These are phyloP conservation scores for Fragum whitleyi DNA, from an alignment of 2,888 invertebrate species.

Conservation along the genomic window DNA sequence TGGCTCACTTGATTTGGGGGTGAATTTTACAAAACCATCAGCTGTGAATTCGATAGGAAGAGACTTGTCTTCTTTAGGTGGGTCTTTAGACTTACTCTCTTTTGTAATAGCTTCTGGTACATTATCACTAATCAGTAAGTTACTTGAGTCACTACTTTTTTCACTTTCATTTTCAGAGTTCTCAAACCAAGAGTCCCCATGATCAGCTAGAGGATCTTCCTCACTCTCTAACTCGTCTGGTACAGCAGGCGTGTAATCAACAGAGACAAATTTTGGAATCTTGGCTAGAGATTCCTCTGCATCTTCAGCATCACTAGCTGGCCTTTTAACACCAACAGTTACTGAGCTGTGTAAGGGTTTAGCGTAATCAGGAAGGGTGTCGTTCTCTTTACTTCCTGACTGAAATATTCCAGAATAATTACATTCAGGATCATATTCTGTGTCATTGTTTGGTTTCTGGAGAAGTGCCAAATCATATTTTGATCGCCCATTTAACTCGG, in stretches of 20 bases:
- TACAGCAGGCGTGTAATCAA: constrained; percentile 57
- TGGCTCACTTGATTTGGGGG: constrained; percentile 22
- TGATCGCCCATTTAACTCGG: constrained; percentile 42
- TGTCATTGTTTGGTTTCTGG: constrained; percentile 56
- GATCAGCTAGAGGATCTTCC: constrained; percentile 56
- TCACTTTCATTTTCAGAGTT: constrained; percentile 58
- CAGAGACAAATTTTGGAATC: constrained; percentile 62
- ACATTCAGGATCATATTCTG: constrained; percentile 80
- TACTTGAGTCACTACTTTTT: constrained; percentile 46
- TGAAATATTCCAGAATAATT: constrained; percentile 53
- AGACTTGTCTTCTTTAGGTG: constrained; percentile 17
- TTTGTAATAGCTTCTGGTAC: neutral
- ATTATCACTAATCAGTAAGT: constrained; percentile 11
- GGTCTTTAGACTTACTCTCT: neutral
- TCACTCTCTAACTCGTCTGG: constrained; percentile 67
- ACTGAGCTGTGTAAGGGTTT: constrained; percentile 26
- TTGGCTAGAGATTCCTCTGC: constrained; percentile 48
- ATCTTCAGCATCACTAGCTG: constrained; percentile 52
- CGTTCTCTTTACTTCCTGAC: neutral
- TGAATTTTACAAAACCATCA: constrained; percentile 60
- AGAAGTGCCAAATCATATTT: constrained; percentile 60
- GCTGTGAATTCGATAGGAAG: constrained; percentile 62
- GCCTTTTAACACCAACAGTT: constrained; percentile 46
- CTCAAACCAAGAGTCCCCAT: constrained; percentile 45
- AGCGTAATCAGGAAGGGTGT: constrained; percentile 54